Evolutionary conservation across 2,113 vertebrate species (phyloP), one percentile per base, ranked within the genome.

Genomic region (Puffinus mauretanicus): DNA sequence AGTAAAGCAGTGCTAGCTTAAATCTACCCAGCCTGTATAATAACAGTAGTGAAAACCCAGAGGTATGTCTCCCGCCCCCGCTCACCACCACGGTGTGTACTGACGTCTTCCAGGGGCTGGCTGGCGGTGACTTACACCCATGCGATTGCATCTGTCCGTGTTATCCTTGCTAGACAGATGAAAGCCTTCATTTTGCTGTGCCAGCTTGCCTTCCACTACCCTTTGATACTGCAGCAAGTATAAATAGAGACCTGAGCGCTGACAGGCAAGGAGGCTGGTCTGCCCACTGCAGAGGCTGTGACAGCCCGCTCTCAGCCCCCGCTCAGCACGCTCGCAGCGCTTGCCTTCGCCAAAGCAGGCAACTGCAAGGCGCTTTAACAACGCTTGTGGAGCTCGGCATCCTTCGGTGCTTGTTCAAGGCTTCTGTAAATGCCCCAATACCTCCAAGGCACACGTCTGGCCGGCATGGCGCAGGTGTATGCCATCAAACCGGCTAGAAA

Each of bases 361-460:
- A 47, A 54, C 64, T 58, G 34, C 58, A 44, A 30, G 30, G 27
- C 4, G 2, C 15, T 80, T 89, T 19, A 64, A 44, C 62, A 62
- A 55, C 0, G 8, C 44, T 70, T 34, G 27, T 0, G 4, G 71
- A 91, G 52, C 47, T 64, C 14, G 2, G n/a, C 16, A 55, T 58
- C 42, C 46, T 62, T 82, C 6, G 3, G 16, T 55, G n/a, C 21
- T 49, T 70, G 18, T 32, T 77, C n/a, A 71, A 55, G 32, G 26
- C 13, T 69, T 52, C 65, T 60, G 4, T 64, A 72, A 73, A 36
- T 32, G n/a, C 24, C 24, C 22, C 0, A 1, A 24, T 42, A 78
- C 19, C 25, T 60, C 58, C 0, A 0, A 80, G 34, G 27, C 26
- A 26, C 1, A 3, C 1, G 1, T 16, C 29, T 83, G 52, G 24